Conservation (phyloP, 2,797 vertebrate species). For the Avahi laniger region DNA sequence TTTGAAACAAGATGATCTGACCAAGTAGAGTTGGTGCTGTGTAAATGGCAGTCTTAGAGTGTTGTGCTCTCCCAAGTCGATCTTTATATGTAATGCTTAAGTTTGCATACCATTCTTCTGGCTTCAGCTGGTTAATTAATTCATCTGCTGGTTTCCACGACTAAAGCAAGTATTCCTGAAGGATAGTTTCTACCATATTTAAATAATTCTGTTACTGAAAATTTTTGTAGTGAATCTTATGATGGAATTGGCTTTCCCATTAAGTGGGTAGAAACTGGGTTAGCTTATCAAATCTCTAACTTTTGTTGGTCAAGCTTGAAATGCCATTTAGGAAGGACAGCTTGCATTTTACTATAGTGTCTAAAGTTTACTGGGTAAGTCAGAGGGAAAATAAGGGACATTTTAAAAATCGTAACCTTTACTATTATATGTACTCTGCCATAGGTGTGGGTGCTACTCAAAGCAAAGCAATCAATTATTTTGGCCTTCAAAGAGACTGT, state of each 20-base stretch:
- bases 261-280: background rate
- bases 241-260: background rate
- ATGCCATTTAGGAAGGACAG: background rate
- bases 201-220: background rate
- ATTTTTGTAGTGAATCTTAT: background rate
- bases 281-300: background rate
- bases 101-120: background rate
- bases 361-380: background rate
- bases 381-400: background rate
- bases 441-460: background rate
- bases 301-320: background rate
- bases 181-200: background rate
- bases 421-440: background rate
- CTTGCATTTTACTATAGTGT: background rate
- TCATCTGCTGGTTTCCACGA: background rate
- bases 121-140: background rate
- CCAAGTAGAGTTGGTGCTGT: background rate
- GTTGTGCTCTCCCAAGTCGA: background rate
- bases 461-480: slow-evolving; percentile 31
- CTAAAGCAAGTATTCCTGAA: background rate
- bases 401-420: background rate
- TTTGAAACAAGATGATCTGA: background rate
- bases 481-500: background rate
- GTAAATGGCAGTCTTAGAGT: background rate
- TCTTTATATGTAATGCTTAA: background rate